These are phyloP conservation scores for Pangasianodon hypophthalmus DNA, from an alignment of 2,113 vertebrate species.

Conservation along the genomic window DNA sequence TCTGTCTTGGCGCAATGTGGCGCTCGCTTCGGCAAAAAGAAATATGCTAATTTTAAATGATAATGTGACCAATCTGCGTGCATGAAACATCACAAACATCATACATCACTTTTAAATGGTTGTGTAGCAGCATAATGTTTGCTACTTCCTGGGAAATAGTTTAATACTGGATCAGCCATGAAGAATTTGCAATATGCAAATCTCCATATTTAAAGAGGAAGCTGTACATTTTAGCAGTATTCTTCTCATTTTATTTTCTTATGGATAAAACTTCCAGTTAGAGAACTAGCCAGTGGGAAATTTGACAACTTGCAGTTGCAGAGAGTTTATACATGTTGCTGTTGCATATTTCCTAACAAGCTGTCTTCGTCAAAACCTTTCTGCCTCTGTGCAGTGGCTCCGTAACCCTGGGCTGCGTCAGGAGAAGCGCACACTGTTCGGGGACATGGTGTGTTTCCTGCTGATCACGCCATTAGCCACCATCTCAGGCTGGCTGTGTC, in stretches of 20 bases:
- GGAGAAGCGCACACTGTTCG: slow-evolving; percentile 93
- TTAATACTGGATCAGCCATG: background rate
- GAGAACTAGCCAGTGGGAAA: background rate
- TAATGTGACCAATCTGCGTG: background rate
- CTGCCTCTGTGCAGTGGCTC: slow-evolving; percentile 81
- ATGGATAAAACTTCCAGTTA: background rate
- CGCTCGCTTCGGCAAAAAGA: background rate
- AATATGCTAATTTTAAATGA: slow-evolving; percentile 5
- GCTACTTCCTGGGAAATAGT: background rate
- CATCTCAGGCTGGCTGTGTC: slow-evolving; percentile 94
- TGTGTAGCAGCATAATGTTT: background rate
- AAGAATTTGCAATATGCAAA: background rate
- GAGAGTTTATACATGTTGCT: background rate
- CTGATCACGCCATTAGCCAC: slow-evolving; percentile 93
- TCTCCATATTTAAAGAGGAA: background rate
- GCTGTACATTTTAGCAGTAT: background rate
- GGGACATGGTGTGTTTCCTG: slow-evolving; percentile 95
- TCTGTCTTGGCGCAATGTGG: background rate
- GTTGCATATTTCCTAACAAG: background rate
- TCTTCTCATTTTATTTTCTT: background rate
- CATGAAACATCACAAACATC: background rate
- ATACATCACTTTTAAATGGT: slow-evolving; percentile 11
- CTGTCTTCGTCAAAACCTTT: background rate
- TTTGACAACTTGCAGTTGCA: too few relatives aligned
- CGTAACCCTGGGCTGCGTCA: slow-evolving; percentile 87